Conservation (phyloP, 2,888 invertebrate genomes). For the Neocrepidodera transversa region DNA sequence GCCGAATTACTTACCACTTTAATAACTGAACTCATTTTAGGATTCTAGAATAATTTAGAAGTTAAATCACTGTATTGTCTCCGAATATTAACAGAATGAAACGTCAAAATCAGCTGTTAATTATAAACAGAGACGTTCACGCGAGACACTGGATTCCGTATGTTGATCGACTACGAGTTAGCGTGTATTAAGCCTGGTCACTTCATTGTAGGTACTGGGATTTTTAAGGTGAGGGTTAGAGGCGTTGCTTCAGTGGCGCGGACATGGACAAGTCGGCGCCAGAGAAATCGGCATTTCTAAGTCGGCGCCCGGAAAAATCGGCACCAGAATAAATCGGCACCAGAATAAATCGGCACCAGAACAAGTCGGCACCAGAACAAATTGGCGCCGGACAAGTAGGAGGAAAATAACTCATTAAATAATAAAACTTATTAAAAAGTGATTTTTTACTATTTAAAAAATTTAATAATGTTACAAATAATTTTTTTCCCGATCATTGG, state of each 20-base stretch:
- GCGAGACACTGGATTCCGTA: constrained; percentile 1
- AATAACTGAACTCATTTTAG: constrained; percentile 35
- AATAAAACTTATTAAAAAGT: too few species aligned
- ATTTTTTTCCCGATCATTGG: too few species aligned
- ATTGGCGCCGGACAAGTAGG: too few species aligned
- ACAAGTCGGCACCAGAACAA: too few species aligned
- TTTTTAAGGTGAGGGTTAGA: not conserved
- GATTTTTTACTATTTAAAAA: too few species aligned
- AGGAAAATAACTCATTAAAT: too few species aligned
- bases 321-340: too few species aligned
- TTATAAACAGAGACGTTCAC: constrained; percentile 28
- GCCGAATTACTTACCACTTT: constrained; percentile 38
- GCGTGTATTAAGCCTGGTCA: not conserved
- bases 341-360: too few species aligned
- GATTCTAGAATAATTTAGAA: not conserved
- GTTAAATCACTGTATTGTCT: constrained; percentile 2
- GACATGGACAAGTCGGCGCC: too few species aligned
- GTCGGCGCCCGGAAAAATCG: too few species aligned
- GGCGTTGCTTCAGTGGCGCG: not conserved
- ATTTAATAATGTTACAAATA: too few species aligned
- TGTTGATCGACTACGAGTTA: not conserved
- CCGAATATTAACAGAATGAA: constrained; percentile 1
- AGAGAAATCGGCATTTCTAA: too few species aligned
- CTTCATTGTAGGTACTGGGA: not conserved
- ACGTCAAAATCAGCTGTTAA: constrained; percentile 41